Conservation (phyloP, 2,888 invertebrate genomes). For the Athalia circularis region DNA sequence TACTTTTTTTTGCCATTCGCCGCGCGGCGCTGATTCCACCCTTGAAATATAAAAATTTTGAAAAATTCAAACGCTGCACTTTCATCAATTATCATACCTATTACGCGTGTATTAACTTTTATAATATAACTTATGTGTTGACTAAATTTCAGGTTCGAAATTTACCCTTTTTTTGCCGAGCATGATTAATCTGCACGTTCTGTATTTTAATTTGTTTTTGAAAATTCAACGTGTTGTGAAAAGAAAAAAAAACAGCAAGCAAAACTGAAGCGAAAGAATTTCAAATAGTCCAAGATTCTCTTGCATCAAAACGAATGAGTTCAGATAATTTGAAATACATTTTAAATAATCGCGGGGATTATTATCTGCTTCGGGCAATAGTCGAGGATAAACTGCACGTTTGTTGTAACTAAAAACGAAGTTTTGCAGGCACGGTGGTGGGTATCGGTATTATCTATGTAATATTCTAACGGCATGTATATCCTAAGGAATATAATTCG, state of each 20-base stretch:
- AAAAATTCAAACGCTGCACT: too few relatives aligned
- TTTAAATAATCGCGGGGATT: neutral
- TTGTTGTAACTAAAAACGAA: neutral
- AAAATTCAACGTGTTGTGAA: neutral
- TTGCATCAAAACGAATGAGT: neutral
- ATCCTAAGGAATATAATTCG: conserved; percentile 15
- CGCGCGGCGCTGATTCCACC: conserved; percentile 60
- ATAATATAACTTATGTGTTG: too few relatives aligned
- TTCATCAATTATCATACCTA: too few relatives aligned
- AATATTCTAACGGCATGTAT: neutral
- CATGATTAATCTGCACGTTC: conserved; percentile 54
- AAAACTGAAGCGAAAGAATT: neutral
- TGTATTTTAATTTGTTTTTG: neutral
- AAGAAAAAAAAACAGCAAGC: neutral
- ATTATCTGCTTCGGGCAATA: conserved; percentile 23
- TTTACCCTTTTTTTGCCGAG: conserved; percentile 62
- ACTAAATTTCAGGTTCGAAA: too few relatives aligned
- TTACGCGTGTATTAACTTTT: too few relatives aligned
- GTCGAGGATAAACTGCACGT: conserved; percentile 35
- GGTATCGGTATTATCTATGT: too few relatives aligned
- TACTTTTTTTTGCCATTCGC: conserved; percentile 85
- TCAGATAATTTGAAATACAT: neutral
- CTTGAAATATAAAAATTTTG: conserved; percentile 50
- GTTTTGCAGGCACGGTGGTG: too few relatives aligned
- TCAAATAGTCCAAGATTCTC: neutral